A percentile compares a stretch with the other conserved stretches of the same genome.
Evolutionary conservation across 2,113 vertebrate species (phyloP).

Genomic region (Talpa occidentalis): DNA sequence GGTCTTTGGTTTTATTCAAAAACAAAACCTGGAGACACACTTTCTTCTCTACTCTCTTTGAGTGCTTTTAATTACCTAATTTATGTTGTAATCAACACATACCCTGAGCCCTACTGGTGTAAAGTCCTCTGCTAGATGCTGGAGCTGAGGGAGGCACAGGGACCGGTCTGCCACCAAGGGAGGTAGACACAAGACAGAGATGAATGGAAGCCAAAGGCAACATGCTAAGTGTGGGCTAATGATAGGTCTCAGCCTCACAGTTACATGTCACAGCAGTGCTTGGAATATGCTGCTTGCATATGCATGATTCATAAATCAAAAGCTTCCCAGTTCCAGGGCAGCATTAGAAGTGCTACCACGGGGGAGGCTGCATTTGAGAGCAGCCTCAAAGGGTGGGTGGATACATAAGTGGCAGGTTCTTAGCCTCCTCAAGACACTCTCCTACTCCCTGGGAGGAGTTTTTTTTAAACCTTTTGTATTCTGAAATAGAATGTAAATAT

Average conservation of each 20-base stretch:
- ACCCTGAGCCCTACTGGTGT: neutral
- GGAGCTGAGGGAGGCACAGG: neutral
- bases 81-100: neutral
- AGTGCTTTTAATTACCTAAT: neutral
- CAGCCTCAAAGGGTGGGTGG: neutral
- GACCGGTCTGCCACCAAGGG: neutral
- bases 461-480: neutral
- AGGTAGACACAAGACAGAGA: neutral
- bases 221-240: neutral
- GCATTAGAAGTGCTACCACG: neutral
- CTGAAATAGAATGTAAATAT: conserved; percentile 25
- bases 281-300: neutral
- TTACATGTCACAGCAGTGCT: neutral
- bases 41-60: neutral
- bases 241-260: neutral
- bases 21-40: neutral
- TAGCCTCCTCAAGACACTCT: neutral
- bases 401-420: neutral
- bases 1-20: neutral
- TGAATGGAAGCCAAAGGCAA: neutral
- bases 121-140: neutral
- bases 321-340: neutral
- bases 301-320: neutral
- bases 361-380: neutral
- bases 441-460: neutral